Base-by-base conservation (phyloP, 2,888 invertebrate species). In the Hydrotaea diabolus region DNA sequence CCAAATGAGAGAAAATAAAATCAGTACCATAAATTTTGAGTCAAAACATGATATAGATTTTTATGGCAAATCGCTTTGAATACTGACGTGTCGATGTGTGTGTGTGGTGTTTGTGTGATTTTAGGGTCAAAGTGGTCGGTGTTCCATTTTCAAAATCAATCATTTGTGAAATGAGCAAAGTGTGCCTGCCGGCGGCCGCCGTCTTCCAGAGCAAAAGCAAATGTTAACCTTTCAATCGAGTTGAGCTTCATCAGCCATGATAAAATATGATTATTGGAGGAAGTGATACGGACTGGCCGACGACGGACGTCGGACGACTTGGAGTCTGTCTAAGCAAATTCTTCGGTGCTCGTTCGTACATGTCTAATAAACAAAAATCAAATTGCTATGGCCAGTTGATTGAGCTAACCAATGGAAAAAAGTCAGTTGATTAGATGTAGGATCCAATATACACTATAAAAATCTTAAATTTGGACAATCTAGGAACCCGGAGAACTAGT, bases 341-440 rank as follows among this genome's bases (percentile, higher is more conserved):
- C 21, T 55, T 21, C 21, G 23, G 9, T 0, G 11, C 11, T 55
- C 23, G 11, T 11, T 55, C 23, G 59, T 59, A 59, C 26, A 59
- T 59, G 26, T 23, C 59, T 15, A 15, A 59, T 59, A 59, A 59
- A 26, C 23, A 15, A 83, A n/a, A 80, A 83, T 79, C 83, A 83
- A 80, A 83, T 77, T 66, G 64, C 76, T 73, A 73, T 83, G 76
- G 72, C 79, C 69, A 76, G 72, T 57, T 66, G 49, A 49, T 15
- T 13, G 7, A 9, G 39, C 1, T 1, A 9, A 11, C 4, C 7
- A 31, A 7, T 4, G 31, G 31, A 31, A 31, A 31, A 31, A 31
- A 31, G 31, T 31, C 7, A 31, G 31, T 31, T 7, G 3, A 31
- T n/a, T 4, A 31, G 31, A 4, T 2, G 31, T 4, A 31, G 31